Base-by-base conservation (phyloP, 1,140 invertebrate genomes). In the Paraescarpia echinospica region DNA sequence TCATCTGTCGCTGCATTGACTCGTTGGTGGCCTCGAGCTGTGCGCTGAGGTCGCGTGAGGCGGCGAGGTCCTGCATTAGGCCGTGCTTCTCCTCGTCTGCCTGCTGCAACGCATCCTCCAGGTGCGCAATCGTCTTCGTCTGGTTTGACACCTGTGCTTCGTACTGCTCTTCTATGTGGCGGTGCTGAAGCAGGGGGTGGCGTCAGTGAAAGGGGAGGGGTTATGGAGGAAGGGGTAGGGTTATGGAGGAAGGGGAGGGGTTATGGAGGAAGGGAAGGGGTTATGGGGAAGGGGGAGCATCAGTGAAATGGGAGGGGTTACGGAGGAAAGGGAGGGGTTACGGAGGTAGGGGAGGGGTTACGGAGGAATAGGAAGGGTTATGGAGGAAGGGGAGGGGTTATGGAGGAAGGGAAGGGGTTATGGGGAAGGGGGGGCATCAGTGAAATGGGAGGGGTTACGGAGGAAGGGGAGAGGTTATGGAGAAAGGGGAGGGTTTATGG, bases 1-100 rank as follows among this genome's bases (percentile, higher is more conserved):
- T 94, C 34, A 96, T 91, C 91, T 96, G 95, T 90, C 95, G 93
- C 93, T 95, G 95, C 51, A 96, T 92, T 9, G 94, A 94, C 35
- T 96, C 96, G 90, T 96, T 96, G 33, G 93, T 94, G 0, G 94
- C 94, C 93, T 96, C 96, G 35, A 96, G 94, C 77, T 94, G 93
- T 18, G 94, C 94, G 93, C 95, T 95, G 22, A 96, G 95, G 93
- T 96, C 96, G 22, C 96, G 93, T 22, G 95, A 95, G 34, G 95
- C 94, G 6, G 94, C 94, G 35, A 96, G 92, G 93, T 96, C 96
- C 34, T 94, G 94, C 51, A 95, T 92, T 8, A 96, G 91, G 22
- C 94, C 94, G 91, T 95, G 92, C 88, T 93, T 95, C 92, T 95
- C 95, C 18, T 96, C 95, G 92, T 96, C 96, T n/a, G 94, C 93